These are phyloP conservation scores for Nilaparvata lugens DNA, from an alignment of 1,140 invertebrate species.

Conservation along the genomic window DNA sequence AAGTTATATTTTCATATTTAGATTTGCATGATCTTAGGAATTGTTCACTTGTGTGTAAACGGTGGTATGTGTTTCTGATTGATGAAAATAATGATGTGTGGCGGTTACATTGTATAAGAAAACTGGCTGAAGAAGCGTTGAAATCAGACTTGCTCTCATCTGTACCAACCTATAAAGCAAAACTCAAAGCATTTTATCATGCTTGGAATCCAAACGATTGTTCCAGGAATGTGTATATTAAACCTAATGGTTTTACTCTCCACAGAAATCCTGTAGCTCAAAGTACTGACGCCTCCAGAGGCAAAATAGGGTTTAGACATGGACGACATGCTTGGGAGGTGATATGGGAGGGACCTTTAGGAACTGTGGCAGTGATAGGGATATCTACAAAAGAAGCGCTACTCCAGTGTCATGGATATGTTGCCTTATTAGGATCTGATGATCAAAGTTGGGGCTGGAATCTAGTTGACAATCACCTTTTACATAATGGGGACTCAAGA, in stretches of 20 bases:
- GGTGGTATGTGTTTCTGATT: slow-evolving; percentile 82
- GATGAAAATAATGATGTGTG: slow-evolving; percentile 95
- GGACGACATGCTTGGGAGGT: slow-evolving; percentile 98
- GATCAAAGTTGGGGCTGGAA: slow-evolving; percentile 99
- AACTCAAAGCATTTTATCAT: slow-evolving; percentile 88
- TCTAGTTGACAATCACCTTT: slow-evolving; percentile 92
- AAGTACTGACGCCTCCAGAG: slow-evolving; percentile 92
- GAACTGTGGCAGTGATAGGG: slow-evolving; percentile 90
- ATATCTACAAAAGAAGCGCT: slow-evolving; percentile 91
- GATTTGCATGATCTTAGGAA: slow-evolving; percentile 74
- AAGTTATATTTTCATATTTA: slow-evolving; percentile 90
- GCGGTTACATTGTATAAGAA: slow-evolving; percentile 80
- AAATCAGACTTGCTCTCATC: slow-evolving; percentile 87
- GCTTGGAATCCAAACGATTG: slow-evolving; percentile 97
- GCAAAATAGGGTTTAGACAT: slow-evolving; percentile 86
- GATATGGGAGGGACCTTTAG: slow-evolving; percentile 96
- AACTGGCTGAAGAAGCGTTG: slow-evolving; percentile 81
- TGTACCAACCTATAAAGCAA: slow-evolving; percentile 85
- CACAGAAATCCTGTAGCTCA: slow-evolving; percentile 97
- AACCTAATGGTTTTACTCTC: slow-evolving; percentile 93
- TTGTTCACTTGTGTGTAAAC: slow-evolving; percentile 88
- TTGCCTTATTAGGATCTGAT: slow-evolving; percentile 87
- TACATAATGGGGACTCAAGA: slow-evolving; percentile 93
- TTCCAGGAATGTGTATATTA: slow-evolving; percentile 93
- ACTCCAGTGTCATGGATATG: slow-evolving; percentile 86